Evolutionary conservation across 2,113 vertebrate species (phyloP), one percentile per base, ranked within the genome.

Genomic region (Dryoscopus gambensis): DNA sequence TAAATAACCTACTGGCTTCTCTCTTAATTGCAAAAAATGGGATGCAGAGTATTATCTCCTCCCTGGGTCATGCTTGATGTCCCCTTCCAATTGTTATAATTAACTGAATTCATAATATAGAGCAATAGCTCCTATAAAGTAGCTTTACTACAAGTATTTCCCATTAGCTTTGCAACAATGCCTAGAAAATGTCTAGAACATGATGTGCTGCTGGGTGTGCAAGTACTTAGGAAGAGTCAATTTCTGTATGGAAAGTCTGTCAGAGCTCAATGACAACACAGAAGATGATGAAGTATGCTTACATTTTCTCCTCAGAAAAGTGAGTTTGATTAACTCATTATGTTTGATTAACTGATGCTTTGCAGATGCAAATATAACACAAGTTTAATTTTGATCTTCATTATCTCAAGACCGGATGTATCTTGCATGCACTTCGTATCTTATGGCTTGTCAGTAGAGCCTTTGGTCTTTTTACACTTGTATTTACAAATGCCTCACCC

Each of bases 301-400:
- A 56, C 69, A 44, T 95, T 94, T 94, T 95, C 52, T 78, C 37
- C 37, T 84, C 63, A 67, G 89, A 91, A 92, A 88, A 89, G 74
- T 63, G 18, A 89, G 31, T 87, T 80, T 95, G 90, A 96, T 96
- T 88, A 84, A 83, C 60, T 90, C 73, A 60, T 76, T 91, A 73
- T 70, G 90, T 88, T 90, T 80, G 52, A 89, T 90, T 78, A 89
- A 84, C 52, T 94, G 85, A 94, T 93, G 85, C 31, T 94, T 94
- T 87, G 76, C 92, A 97, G 93, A 90, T 95, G 85, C 44, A 84
- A 92, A 74, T 92, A 60, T 21, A 89, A 71, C 24, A 28, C 23
- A 50, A 76, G 73, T 56, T 93, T 94, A 81, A 95, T 95, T 96
- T 96, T 89, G 23, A 90, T 84, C 84, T 89, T 84, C 84, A 92